Evolutionary conservation across 2,888 invertebrate genomes (phyloP), one percentile per base, ranked within the genome.

Genomic region (Dione vanillae): DNA sequence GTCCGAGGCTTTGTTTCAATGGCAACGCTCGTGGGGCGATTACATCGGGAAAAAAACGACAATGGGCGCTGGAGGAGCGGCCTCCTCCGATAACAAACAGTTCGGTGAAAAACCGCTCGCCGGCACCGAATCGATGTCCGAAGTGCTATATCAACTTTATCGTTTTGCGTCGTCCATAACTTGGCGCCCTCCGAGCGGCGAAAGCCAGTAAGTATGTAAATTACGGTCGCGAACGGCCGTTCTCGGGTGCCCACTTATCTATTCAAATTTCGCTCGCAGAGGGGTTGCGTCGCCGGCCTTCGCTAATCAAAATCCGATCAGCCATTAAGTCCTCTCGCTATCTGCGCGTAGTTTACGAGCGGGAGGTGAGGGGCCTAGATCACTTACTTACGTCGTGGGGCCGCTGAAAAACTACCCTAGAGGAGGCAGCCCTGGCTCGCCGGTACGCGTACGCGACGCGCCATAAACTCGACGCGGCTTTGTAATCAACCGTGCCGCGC

Each of bases 301-400:
- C 90, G 93, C 91, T 93, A 92, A 92, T 93, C 92, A 92, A 92
- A 93, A 92, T 91, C 92, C 92, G 92, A 93, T 93, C 92, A 92
- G 92, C 92, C 92, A 93, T 93, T 93, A 93, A 91, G 92, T 91
- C 90, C 90, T 91, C 89, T 88, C 88, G 91, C 91, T 92, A 92
- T 93, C 92, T 91, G 86, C 84, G 90, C 91, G 91, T 89, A 90
- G 92, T 92, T 92, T 92, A 93, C 92, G 92, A 92, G 90, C 87
- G 87, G 82, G 83, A 82, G 77, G 78, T 76, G 76, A 80, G 81
- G 81, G 81, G 78, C 78, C 64, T 87, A 85, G 91, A 91, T 92
- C 91, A 86, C 89, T 91, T 92, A 91, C 92, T 92, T 92, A 91
- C 91, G 90, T 89, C 88, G 86, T 88, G 85, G 87, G 85, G 83